Evolutionary conservation across 2,113 vertebrate species (phyloP).

Genomic region (Emydocephalus ijimae): DNA sequence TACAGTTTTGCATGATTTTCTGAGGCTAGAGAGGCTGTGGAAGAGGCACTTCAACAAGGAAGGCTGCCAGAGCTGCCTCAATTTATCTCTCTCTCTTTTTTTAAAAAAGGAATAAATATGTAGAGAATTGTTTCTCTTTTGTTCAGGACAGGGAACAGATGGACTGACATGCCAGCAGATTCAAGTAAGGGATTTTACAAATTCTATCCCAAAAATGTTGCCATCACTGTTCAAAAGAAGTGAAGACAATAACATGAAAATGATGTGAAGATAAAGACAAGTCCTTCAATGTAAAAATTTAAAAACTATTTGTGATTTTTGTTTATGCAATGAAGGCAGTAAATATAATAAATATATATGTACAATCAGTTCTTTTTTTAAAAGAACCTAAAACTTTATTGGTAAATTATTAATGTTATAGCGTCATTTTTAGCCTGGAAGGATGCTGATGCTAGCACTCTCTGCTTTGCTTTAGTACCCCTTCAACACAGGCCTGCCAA

Average conservation of each 20-base stretch:
- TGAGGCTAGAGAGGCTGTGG: too few species aligned
- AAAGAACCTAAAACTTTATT: constrained; percentile 15
- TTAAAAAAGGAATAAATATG: too few species aligned
- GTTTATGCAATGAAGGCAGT: not conserved
- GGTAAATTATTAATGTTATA: constrained; percentile 63
- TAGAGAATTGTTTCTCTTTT: not conserved
- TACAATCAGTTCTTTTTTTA: not conserved
- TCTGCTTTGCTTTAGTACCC: constrained; percentile 46
- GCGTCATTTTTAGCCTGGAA: constrained; percentile 52
- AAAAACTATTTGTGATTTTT: not conserved
- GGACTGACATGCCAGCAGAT: not conserved
- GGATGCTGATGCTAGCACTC: constrained; percentile 58
- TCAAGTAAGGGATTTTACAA: not conserved
- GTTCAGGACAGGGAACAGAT: too few species aligned
- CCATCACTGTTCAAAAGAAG: not conserved
- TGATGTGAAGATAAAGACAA: not conserved
- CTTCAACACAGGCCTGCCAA: constrained; percentile 58
- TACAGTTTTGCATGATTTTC: too few species aligned
- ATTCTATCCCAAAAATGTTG: not conserved
- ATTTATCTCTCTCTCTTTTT: too few species aligned
- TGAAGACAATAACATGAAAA: not conserved
- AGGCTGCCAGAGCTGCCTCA: too few species aligned
- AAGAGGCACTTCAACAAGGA: too few species aligned
- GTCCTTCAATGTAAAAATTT: not conserved
- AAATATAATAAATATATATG: constrained; percentile 5